Evolutionary conservation across 2,113 vertebrate species (phyloP), one percentile per base, ranked within the genome.

Genomic region (Numenius arquata): DNA sequence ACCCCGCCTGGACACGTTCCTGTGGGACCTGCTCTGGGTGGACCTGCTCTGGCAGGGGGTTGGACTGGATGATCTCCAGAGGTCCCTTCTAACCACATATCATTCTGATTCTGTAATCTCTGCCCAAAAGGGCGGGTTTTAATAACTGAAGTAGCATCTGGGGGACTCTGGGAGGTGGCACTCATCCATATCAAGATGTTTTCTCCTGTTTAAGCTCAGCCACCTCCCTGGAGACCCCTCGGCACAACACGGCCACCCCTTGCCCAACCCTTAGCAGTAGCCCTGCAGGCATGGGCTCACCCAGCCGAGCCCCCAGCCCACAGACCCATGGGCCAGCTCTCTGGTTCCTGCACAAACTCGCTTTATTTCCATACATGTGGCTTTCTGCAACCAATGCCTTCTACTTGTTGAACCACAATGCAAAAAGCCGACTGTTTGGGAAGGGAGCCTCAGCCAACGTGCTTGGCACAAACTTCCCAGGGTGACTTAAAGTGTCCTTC

Each of bases 81-180:
- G 26, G 50, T 27, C 50, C 14, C 50, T 52, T 52, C 26, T 4
- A 27, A 52, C 50, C 50, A 7, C 15, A 11, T 55, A 18, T 9
- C 29, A 30, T 29, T 55, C 29, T 55, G 53, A 30, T 29, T 55
- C 16, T 55, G 53, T 55, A 29, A 55, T 12, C 52, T 71, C 62
- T 22, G 36, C 0, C 1, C 50, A 43, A n/a, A 34, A 22, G 6
- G 30, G 6, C 0, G 1, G 3, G 6, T 38, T 40, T 45, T 21
- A 52, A n/a, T 5, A 50, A 21, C 32, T 11, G 8, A 36, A 48
- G 30, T 3, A 32, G 23, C 53, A 67, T 1, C 32, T 34, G 10
- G 29, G 27, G 38, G 25, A 13, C 58, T 48, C 32, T 0, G 3
- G 17, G 41, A 63, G 10, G 19, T 38, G 32, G 50, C 32, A 38